A percentile compares a stretch with the other conserved stretches of the same genome.
Conservation (phyloP, 2,113 vertebrate genomes). For the Talpa occidentalis region DNA sequence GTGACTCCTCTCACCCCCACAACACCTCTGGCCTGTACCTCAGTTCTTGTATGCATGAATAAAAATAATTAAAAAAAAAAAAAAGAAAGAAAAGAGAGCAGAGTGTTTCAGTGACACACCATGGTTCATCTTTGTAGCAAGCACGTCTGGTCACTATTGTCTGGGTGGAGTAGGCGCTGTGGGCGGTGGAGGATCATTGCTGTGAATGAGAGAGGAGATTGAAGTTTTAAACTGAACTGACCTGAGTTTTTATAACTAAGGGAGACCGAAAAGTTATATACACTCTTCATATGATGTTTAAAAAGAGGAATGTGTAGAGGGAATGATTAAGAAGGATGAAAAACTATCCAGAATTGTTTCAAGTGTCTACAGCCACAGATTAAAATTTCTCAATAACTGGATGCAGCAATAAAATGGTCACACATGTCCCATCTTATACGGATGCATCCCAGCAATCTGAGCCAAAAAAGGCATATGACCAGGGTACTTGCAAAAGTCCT, state of each 20-base stretch:
- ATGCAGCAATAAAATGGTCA: not conserved
- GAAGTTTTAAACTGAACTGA: not conserved
- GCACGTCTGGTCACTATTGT: not conserved
- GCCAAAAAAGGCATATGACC: not conserved
- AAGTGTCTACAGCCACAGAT: not conserved
- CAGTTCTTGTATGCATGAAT: too few relatives aligned
- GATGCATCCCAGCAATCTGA: not conserved
- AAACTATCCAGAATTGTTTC: not conserved
- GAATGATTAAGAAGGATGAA: not conserved
- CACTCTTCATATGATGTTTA: not conserved
- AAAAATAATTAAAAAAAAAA: too few relatives aligned
- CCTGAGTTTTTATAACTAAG: constrained; percentile 9
- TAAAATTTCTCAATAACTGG: not conserved
- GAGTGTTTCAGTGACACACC: not conserved
- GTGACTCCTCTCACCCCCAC: too few relatives aligned
- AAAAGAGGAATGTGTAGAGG: not conserved
- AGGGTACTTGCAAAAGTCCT: not conserved
- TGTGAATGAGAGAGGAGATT: not conserved
- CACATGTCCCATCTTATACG: not conserved
- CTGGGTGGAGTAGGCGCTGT: too few relatives aligned
- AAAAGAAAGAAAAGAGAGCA: not conserved
- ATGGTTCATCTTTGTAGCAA: not conserved
- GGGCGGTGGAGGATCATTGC: not conserved
- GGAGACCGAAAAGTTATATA: not conserved
- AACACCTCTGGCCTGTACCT: too few relatives aligned